A percentile compares a stretch with the other conserved stretches of the same genome.
phyloP scores from a whole-genome alignment of 2,888 invertebrate genomes.

The Phalera bucephala region DNA sequence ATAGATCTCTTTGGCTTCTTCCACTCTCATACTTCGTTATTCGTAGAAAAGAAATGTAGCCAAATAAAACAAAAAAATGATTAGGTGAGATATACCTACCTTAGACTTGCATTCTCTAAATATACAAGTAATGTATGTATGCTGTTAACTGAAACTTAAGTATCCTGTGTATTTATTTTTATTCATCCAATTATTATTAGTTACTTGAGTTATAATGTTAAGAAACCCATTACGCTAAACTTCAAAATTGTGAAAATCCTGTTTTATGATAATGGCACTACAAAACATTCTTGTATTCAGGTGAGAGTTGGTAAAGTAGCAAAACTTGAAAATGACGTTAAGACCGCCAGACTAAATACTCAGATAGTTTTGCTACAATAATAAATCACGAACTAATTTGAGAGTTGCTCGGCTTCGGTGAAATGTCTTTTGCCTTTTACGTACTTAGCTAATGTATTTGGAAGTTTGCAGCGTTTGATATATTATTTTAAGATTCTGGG shows the following conservation, averaged over 20 bases:
- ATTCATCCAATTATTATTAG: no score
- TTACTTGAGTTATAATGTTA: no score
- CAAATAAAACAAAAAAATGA: no score
- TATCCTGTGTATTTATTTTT: no score
- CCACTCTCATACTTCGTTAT: no score
- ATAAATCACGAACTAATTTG: conserved; percentile 65
- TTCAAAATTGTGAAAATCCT: conserved; percentile 1
- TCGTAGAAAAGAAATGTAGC: no score
- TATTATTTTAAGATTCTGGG: no score
- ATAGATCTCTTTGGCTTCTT: no score
- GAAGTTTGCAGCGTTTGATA: conserved; percentile 9
- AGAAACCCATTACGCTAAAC: conserved; percentile 4
- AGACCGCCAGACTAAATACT: conserved; percentile 62
- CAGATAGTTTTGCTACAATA: conserved; percentile 61
- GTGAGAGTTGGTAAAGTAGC: conserved; percentile 41
- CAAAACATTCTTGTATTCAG: conserved; percentile 28
- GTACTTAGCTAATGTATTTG: conserved; percentile 14
- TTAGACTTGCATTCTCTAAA: no score
- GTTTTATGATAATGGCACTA: conserved; percentile 19
- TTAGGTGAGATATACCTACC: no score
- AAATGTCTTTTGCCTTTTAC: conserved; percentile 32
- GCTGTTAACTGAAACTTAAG: no score
- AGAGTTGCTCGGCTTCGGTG: conserved; percentile 35
- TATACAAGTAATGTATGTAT: no score
- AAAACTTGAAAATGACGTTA: conserved; percentile 46